A percentile compares a stretch with the other conserved stretches of the same genome.
phyloP scores from a whole-genome alignment of 2,888 invertebrate genomes.

The Parnassius glacialis region DNA sequence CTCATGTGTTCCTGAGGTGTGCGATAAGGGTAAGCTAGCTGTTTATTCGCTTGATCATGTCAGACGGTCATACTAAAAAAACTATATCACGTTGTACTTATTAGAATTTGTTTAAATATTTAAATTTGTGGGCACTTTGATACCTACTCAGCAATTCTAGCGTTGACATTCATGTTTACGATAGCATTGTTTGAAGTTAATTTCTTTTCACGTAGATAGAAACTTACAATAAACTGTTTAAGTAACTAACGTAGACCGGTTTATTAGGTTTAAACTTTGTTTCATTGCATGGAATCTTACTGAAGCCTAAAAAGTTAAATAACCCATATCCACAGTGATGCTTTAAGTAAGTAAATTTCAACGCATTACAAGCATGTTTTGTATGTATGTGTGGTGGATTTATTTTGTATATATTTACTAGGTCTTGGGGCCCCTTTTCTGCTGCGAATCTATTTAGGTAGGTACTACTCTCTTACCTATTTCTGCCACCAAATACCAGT shows the following conservation, averaged over 20 bases:
- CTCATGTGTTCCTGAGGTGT: constrained; percentile 61
- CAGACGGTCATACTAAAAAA: constrained; percentile 42
- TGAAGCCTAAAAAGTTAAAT: constrained; percentile 1
- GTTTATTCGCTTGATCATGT: constrained; percentile 48
- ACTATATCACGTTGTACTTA: constrained; percentile 24
- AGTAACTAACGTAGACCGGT: constrained; percentile 22
- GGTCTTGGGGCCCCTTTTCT: no score
- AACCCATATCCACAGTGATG: neutral
- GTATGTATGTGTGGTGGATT: no score
- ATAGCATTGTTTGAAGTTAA: neutral
- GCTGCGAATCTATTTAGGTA: no score
- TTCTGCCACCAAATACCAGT: no score
- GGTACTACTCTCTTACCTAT: no score
- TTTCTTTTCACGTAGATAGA: constrained; percentile 23
- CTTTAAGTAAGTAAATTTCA: no score
- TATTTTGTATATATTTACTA: no score
- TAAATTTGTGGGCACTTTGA: neutral
- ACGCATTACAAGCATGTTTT: no score
- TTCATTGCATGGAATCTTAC: constrained; percentile 16
- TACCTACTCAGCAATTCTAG: neutral
- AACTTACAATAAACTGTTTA: constrained; percentile 20
- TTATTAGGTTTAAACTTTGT: constrained; percentile 20
- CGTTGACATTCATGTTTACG: no score
- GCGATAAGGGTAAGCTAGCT: constrained; percentile 72
- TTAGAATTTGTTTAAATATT: constrained; percentile 21